Conservation (phyloP, 1,140 invertebrate genomes). For the Melanaphis sacchari region DNA sequence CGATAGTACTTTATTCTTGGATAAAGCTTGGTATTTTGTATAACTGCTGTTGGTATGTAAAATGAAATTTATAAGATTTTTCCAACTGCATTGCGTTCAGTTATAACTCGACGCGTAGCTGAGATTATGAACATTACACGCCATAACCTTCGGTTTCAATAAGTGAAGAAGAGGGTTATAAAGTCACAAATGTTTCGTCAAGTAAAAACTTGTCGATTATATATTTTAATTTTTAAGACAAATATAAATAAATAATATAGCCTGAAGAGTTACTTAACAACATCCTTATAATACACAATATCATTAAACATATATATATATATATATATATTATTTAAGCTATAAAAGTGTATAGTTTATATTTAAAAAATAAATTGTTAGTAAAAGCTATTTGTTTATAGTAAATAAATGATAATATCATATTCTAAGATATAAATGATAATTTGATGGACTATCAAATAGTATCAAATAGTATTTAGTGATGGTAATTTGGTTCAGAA, state of each 20-base stretch:
- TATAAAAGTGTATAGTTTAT: background rate
- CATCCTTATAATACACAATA: too few relatives aligned
- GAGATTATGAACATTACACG: background rate
- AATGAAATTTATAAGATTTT: constrained; percentile 11
- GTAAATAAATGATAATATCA: too few relatives aligned
- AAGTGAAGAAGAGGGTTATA: background rate
- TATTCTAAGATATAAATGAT: too few relatives aligned
- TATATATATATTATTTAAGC: too few relatives aligned
- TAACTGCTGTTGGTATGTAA: background rate
- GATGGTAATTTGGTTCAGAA: background rate
- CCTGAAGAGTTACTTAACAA: background rate
- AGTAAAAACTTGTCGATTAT: background rate
- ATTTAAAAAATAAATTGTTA: background rate
- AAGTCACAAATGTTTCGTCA: background rate
- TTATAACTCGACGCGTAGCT: background rate
- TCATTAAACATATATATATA: too few relatives aligned
- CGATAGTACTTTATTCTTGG: background rate
- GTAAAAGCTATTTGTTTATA: background rate
- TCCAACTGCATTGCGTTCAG: background rate
- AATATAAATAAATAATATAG: background rate
- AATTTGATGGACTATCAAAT: background rate
- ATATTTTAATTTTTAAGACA: background rate
- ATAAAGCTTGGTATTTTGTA: background rate
- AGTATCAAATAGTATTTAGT: background rate
- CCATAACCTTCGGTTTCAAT: background rate